Base-by-base conservation (phyloP, 2,797 vertebrate species). In the Urophycis tenuis region DNA sequence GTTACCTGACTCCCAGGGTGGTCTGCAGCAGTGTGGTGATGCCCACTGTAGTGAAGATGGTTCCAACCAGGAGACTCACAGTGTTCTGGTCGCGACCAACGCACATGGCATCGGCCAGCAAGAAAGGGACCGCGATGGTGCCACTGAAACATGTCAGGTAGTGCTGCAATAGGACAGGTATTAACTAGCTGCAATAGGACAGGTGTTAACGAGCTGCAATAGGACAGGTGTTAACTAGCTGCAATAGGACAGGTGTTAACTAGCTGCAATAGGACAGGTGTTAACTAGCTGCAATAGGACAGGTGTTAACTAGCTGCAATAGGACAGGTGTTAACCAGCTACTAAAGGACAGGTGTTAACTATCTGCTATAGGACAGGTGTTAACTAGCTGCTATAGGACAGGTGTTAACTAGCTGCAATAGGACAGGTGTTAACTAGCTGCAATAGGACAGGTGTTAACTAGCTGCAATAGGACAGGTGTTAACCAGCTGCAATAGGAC, bases 71-170 rank as follows among this genome's bases (percentile, higher is more conserved):
- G 86, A 95, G 95, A 83, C 96, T 98, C 71, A 98, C 89, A 1
- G 96, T 93, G 86, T 93, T 89, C 88, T 98, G 97, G 90, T 99
- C 97, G 17, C 80, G 93, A 39, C 95, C 95, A 45, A 99, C 95
- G 31, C 97, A 99, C 89, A 99, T 94, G 36, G 96, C 93, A 78
- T 98, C 95, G 0, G 97, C 96, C 88, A 99, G 89, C 12, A 99
- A 93, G 88, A 99, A 99, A 0, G 97, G 97, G 4, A 99, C 93
- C 0, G 97, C 97, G 0, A 99, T 96, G 19, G 97, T 99, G 19
- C 97, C 97, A 0, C 97, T 99, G 91, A 99, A 99, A 88, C 97
- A 99, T 0, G 97, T 99, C 88, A 99, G 90, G 89, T 99, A 99
- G 87, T 99, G 97, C 97, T 98, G 89, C 12, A n/a, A 7, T 30